A percentile compares a stretch with the other conserved stretches of the same genome.
phyloP scores from a whole-genome alignment of 2,888 invertebrate genomes.

The Pycnomerus fuliginosus region DNA sequence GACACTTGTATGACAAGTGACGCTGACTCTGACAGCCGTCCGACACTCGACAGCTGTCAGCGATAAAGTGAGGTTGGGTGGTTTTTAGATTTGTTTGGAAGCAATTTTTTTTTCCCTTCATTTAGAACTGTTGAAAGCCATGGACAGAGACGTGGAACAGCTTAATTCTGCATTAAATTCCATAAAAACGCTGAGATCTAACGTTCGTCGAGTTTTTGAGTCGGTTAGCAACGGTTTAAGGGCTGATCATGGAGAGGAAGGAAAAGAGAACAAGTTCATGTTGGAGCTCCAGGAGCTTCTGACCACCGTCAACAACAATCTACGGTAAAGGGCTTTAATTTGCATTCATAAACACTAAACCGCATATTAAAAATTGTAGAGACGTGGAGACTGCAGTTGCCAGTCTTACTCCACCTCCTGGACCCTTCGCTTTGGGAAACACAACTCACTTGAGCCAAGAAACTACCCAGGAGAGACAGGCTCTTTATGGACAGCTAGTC shows the following conservation, averaged over 20 bases:
- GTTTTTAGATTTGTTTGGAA: too few relatives aligned
- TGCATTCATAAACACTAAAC: not conserved
- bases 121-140: too few relatives aligned
- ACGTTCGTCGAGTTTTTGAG: conserved; percentile 83
- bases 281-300: conserved; percentile 80
- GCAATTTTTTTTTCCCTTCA: too few relatives aligned
- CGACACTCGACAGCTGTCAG: too few relatives aligned
- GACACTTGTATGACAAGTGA: too few relatives aligned
- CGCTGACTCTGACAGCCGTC: too few relatives aligned
- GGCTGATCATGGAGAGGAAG: conserved; percentile 78
- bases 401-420: conserved; percentile 72
- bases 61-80: too few relatives aligned
- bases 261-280: conserved; percentile 71
- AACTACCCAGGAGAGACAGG: conserved; percentile 85
- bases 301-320: conserved; percentile 75
- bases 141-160: conserved; percentile 62
- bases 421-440: conserved; percentile 81
- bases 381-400: conserved; percentile 80
- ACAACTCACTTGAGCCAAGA: conserved; percentile 86
- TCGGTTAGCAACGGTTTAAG: conserved; percentile 78
- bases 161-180: conserved; percentile 72
- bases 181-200: conserved; percentile 75
- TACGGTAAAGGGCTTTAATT: conserved; percentile 57
- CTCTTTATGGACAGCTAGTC: conserved; percentile 82
- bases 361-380: conserved; percentile 51